phyloP scores from a whole-genome alignment of 37 sponge, comb jelly and placozoan genomes.

The Spongilla lacustris region DNA sequence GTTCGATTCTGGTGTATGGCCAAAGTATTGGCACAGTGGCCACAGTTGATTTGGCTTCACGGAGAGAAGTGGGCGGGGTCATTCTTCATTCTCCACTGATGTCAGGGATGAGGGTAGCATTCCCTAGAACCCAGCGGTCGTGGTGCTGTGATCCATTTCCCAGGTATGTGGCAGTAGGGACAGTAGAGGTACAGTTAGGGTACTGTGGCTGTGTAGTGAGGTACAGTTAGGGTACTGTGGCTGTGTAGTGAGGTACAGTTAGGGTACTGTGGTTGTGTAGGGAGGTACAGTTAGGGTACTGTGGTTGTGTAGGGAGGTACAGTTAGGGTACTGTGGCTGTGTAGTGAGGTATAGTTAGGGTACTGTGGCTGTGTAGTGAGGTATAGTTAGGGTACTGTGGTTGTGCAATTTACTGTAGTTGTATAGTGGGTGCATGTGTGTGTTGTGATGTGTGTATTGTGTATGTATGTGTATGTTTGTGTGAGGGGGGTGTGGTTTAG shows the following conservation, averaged over 20 bases:
- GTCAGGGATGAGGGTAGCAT: slow-evolving; percentile 98
- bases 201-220: neutral
- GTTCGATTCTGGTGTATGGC: slow-evolving; percentile 90
- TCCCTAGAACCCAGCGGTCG: slow-evolving; percentile 86
- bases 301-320: neutral
- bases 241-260: neutral
- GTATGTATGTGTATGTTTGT: neutral
- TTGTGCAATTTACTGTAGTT: too few relatives aligned
- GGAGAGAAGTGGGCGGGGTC: slow-evolving; percentile 87
- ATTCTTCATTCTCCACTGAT: slow-evolving; percentile 95
- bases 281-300: neutral
- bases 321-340: slow-evolving; percentile 8
- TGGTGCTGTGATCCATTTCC: slow-evolving; percentile 98
- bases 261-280: slow-evolving; percentile 5
- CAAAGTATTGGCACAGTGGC: slow-evolving; percentile 98
- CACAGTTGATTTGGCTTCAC: slow-evolving; percentile 84
- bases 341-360: neutral
- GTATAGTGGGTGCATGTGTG: slow-evolving; percentile 4
- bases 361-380: slow-evolving; percentile 9
- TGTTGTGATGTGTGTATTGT: neutral
- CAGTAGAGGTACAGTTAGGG: slow-evolving; percentile 11
- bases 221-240: neutral
- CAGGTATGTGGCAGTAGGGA: slow-evolving; percentile 66
- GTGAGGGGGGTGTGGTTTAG: too few relatives aligned
- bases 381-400: too few relatives aligned